A percentile compares a stretch with the other conserved stretches of the same genome.
phyloP scores from a whole-genome alignment of 2,797 vertebrate species.

The Periparus ater region DNA sequence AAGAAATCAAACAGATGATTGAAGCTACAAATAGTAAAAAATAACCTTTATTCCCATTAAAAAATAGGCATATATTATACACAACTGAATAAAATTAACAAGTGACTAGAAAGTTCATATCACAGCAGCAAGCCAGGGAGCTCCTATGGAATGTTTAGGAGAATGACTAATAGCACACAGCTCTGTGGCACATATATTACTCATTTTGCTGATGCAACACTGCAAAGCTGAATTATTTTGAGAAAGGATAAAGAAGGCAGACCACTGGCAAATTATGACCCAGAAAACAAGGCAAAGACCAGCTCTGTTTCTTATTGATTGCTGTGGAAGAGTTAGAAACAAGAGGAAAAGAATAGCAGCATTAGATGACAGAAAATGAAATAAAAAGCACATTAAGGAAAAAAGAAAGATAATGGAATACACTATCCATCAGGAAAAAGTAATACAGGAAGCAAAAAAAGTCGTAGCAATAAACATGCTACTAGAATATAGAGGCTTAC shows the following conservation, averaged over 20 bases:
- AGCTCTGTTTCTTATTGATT: not conserved
- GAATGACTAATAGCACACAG: not conserved
- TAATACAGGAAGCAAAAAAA: not conserved
- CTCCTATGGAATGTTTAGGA: not conserved
- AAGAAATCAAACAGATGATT: not conserved
- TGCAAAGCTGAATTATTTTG: not conserved
- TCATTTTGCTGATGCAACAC: not conserved
- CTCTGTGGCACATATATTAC: not conserved
- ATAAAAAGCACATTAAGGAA: not conserved
- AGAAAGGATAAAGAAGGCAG: not conserved
- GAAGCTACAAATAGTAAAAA: conserved; percentile 25
- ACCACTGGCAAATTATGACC: not conserved
- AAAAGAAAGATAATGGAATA: not conserved
- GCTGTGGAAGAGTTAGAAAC: not conserved
- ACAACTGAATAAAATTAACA: not conserved
- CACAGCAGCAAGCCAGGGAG: not conserved
- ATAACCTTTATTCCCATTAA: conserved; percentile 50
- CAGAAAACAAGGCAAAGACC: not conserved
- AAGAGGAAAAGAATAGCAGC: not conserved
- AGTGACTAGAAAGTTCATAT: not conserved
- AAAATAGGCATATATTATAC: not conserved
- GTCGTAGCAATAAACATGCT: not conserved
- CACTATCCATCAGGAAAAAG: not conserved
- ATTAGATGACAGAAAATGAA: not conserved
- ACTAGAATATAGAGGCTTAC: not conserved